A percentile compares a stretch with the other conserved stretches of the same genome.
phyloP scores from a whole-genome alignment of 2,888 invertebrate species.

The Phyllotreta striolata region DNA sequence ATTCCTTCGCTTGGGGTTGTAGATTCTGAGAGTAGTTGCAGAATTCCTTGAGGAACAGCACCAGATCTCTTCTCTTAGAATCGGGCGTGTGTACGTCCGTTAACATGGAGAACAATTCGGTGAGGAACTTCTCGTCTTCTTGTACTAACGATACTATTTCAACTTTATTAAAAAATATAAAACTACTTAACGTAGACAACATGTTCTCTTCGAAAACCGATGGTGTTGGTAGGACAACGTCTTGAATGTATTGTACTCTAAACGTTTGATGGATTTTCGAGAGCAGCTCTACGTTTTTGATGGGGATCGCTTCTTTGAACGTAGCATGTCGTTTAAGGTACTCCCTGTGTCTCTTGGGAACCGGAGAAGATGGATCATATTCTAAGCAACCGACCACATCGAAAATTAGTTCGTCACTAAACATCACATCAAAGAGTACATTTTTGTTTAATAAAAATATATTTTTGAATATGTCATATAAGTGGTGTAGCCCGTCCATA shows the following conservation, averaged over 20 bases:
- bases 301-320: constrained; percentile 93
- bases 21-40: constrained; percentile 99
- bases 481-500: constrained; percentile 90
- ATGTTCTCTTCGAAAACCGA: constrained; percentile 99
- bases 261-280: constrained; percentile 99
- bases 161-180: constrained; percentile 99
- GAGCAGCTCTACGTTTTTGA: constrained; percentile 91
- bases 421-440: constrained; percentile 96
- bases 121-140: constrained; percentile 96
- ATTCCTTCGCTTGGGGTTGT: constrained; percentile 96
- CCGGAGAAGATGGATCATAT: constrained; percentile 89
- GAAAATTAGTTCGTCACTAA: constrained; percentile 95
- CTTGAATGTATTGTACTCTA: constrained; percentile 98
- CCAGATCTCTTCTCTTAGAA: constrained; percentile 88
- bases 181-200: constrained; percentile 96
- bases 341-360: constrained; percentile 93
- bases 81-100: constrained; percentile 89
- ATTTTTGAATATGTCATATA: constrained; percentile 98
- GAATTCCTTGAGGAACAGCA: constrained; percentile 97
- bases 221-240: constrained; percentile 98
- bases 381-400: constrained; percentile 98
- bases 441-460: constrained; percentile 98
- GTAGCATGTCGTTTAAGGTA: constrained; percentile 92
- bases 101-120: constrained; percentile 92
- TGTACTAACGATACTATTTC: constrained; percentile 98